Evolutionary conservation across 2,888 invertebrate species (phyloP), one percentile per base, ranked within the genome.

Genomic region (Scelioninae gen. 2): DNA sequence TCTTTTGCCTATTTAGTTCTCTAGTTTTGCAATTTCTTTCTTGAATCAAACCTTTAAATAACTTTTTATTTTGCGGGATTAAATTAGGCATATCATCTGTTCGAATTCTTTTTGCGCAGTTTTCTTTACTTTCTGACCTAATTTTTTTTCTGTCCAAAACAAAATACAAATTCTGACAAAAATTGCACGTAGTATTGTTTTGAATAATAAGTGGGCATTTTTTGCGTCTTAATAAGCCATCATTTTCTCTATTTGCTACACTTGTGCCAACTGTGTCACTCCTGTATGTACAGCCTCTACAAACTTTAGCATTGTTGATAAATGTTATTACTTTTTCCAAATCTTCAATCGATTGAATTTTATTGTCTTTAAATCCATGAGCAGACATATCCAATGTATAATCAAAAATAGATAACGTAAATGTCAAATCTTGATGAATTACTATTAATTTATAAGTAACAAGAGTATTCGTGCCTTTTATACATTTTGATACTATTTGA

Each of bases 391-490:
- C 37, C n/a, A 60, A 16, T 16, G 28, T 10, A 43, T 57, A 10
- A 25, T 18, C n/a, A 18, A 10, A 7, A 2, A 57, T 11, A 15
- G 15, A 55, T 9, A 39, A 10, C 2, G 1, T 6, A 55, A 55
- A 55, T 9, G 37, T 5, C 16, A 55, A 41, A 25, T 60, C 31
- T 10, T 13, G 25, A 9, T 37, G 25, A 3, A 60, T 11, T 0
- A 16, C 25, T 10, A 60, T 46, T 46, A 46, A 33, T 43, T 60
- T 60, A 28, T 18, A 28, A 39, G 48, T 39, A 39, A 61, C 48
- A 35, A 46, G 33, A 5, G n/a, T 35, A 11, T 61, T 39, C 10
- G 13, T 61, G 0, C 28, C 48, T 13, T 50, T 19, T 10, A 31
- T 13, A 10, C 19, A 6, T 19, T 16, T 31, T 22, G 31, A 43